These are phyloP conservation scores for Bhutanitis thaidina DNA, from an alignment of 2,888 invertebrate genomes.

Conservation along the genomic window DNA sequence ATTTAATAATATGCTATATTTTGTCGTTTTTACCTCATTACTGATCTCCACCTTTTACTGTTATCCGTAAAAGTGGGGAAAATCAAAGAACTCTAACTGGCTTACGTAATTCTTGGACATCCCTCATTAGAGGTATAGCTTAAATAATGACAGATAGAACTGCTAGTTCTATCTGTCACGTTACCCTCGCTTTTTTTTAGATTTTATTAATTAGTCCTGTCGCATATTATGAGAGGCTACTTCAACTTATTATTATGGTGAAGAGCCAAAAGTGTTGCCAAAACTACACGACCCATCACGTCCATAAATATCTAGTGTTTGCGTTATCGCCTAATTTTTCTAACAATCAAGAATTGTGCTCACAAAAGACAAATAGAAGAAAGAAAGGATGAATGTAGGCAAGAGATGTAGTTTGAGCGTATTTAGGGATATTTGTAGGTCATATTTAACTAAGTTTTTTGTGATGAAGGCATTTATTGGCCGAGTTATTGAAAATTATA, in stretches of 20 bases:
- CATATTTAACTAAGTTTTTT: slow-evolving; percentile 43
- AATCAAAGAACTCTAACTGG: too few species aligned
- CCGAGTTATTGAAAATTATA: slow-evolving; percentile 62
- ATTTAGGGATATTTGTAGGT: slow-evolving; percentile 30
- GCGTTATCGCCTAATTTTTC: slow-evolving; percentile 34
- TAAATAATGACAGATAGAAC: too few species aligned
- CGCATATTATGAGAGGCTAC: slow-evolving; percentile 1
- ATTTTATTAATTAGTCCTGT: background rate
- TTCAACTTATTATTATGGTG: slow-evolving; percentile 51
- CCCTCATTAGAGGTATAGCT: too few species aligned
- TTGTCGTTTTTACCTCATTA: too few species aligned
- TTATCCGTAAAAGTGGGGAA: too few species aligned
- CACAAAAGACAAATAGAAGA: slow-evolving; percentile 71
- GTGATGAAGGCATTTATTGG: slow-evolving; percentile 76
- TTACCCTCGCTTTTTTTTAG: too few species aligned
- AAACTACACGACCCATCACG: slow-evolving; percentile 55
- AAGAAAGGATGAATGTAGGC: slow-evolving; percentile 42
- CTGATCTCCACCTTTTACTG: too few species aligned
- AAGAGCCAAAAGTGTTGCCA: slow-evolving; percentile 75
- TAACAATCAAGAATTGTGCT: slow-evolving; percentile 54
- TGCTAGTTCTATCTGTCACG: too few species aligned
- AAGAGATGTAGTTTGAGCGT: slow-evolving; percentile 43
- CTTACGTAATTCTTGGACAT: too few species aligned
- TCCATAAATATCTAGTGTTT: slow-evolving; percentile 39
- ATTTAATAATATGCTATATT: too few species aligned